Base-by-base conservation (phyloP, 2,113 vertebrate genomes). In the Benitochromis conjunctus region DNA sequence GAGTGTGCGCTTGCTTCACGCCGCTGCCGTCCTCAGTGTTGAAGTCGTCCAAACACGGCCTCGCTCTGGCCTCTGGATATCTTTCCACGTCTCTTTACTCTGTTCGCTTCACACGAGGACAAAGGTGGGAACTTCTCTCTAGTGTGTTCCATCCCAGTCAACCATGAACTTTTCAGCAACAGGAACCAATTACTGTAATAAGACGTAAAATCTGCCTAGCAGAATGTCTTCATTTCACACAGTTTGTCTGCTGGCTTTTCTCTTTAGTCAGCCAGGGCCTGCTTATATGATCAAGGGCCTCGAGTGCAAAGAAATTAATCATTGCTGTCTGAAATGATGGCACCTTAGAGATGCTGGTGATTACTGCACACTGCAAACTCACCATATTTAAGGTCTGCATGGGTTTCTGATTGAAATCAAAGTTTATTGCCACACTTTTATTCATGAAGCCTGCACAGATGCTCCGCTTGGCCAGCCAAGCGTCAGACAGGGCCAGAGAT, bases 371-470 rank as follows among this genome's bases (percentile, higher is more conserved):
- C 57, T 1, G 57, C 86, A 79, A 86, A 77, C 79, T 82, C 76
- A 1, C 91, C 24, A 7, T 88, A 62, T 88, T 88, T 88, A 86
- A 91, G 69, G n/a, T 43, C 55, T 24, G 69, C 60, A 62, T 84
- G 36, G 29, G 3, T 82, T 88, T 89, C 91, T 89, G 85, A 94
- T 94, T 80, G 71, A 80, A 92, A 94, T 93, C 93, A 81, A 88
- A 91, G 89, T 92, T 92, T 93, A 91, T 86, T 81, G 81, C 69
- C n/a, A 19, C 41, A 48, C 62, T 90, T 91, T 91, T 94, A 90
- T 95, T 94, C 83, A 92, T 88, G 77, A 83, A 86, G 82, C 80
- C 87, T 85, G 85, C 34, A n/a, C 78, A 66, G 86, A 87, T 82
- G 88, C 83, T 78, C 26, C 14, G 85, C 92, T 87, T 92, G 88